Percentiles rank a stretch among this genome's conserved stretches.
Evolutionary conservation across 2,888 invertebrate genomes (phyloP).

Genomic region (Lasius platythorax): DNA sequence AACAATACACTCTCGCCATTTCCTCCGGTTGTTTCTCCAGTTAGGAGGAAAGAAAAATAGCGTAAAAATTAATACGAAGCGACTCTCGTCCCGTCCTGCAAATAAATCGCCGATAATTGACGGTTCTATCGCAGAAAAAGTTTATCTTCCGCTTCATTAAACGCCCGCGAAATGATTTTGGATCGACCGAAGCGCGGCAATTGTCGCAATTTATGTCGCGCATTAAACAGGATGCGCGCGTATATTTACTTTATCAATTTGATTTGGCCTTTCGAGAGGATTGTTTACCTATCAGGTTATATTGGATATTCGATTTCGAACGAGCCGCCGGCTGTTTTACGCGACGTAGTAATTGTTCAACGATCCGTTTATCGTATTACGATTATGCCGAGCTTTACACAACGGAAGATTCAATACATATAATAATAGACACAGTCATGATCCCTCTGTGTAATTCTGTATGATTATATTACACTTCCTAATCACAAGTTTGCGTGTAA

Average conservation of each 20-base stretch:
- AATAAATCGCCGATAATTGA: neutral
- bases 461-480: neutral
- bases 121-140: neutral
- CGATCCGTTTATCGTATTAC: constrained; percentile 14
- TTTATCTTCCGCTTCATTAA: constrained; percentile 12
- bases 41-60: neutral
- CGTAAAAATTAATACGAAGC: constrained; percentile 12
- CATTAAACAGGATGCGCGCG: constrained; percentile 26
- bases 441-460: constrained; percentile 19
- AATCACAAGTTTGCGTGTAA: constrained; percentile 20
- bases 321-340: neutral
- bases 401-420: constrained; percentile 16
- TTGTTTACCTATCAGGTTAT: constrained; percentile 14
- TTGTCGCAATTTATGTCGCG: constrained; percentile 35
- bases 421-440: constrained; percentile 7
- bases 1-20: constrained; percentile 68
- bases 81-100: neutral
- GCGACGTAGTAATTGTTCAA: constrained; percentile 1
- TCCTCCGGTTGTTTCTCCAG: constrained; percentile 15
- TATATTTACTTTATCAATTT: constrained; percentile 40
- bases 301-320: constrained; percentile 6
- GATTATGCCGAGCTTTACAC: neutral
- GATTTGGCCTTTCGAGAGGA: constrained; percentile 17
- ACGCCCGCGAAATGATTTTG: constrained; percentile 20
- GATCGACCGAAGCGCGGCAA: constrained; percentile 14